Evolutionary conservation across 1,140 invertebrate species (phyloP), one percentile per base, ranked within the genome.

Genomic region (Cecropterus lyciades): DNA sequence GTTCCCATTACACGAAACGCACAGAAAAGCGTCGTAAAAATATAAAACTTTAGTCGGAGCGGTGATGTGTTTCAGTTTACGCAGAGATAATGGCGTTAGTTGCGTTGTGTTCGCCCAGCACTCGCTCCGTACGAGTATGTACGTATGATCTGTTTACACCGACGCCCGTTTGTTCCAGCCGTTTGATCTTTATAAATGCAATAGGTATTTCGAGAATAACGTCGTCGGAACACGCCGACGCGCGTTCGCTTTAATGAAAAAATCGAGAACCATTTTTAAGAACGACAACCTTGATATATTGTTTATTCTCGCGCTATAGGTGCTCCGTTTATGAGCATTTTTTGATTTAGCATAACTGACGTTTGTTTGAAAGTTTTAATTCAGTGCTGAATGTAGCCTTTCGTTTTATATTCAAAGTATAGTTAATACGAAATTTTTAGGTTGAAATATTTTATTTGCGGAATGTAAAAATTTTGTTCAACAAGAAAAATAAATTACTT

Each of bases 171-270:
- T 87, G 85, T 87, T 85, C 82, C 48, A 73, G 63, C n/a, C 85
- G 86, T 90, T 91, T 91, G 88, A 91, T 91, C 88, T 91, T 89
- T 91, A 82, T 89, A 88, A 91, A 91, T 89, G 88, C 85, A 83
- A 91, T 89, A 89, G 85, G 87, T 89, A 89, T 91, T 91, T 89
- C 82, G 78, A 85, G 85, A 91, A 91, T 82, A 85, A 81, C 85
- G 75, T 75, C 79, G 80, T 74, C 77, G 79, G 78, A 75, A 82
- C 53, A 56, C 75, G 81, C 75, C 69, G 69, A 74, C 73, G 70
- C 49, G 45, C 64, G 71, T 73, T 73, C 56, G 80, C 82, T 84
- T 84, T 91, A 77, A 87, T 87, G 85, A 91, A 91, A 84, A 88
- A 87, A 76, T 77, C 76, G 70, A 79, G 77, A 79, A 85, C 75